phyloP scores from a whole-genome alignment of 2,888 invertebrate species.

The Platerodrilus igneus region DNA sequence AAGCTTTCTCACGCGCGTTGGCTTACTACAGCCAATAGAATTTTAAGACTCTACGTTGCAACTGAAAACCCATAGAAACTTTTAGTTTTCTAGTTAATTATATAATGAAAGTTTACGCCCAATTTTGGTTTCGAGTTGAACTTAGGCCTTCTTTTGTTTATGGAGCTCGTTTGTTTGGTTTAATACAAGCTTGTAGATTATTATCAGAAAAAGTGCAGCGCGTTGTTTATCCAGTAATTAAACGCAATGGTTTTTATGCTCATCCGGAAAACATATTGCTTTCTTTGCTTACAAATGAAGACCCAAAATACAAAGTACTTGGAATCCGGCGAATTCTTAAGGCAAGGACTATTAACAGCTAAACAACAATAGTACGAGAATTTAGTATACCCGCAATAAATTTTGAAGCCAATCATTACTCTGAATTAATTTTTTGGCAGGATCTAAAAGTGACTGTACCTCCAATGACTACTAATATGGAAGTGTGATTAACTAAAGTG shows the following conservation, averaged over 20 bases:
- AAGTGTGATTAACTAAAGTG: neutral
- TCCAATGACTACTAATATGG: constrained; percentile 1
- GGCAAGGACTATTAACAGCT: too few species aligned
- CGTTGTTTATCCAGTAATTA: neutral
- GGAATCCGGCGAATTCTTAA: neutral
- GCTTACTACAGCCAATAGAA: too few species aligned
- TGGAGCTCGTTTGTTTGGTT: too few species aligned
- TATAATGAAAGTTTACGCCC: constrained; percentile 2
- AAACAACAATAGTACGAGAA: neutral
- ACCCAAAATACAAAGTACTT: too few species aligned
- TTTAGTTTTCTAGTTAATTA: neutral
- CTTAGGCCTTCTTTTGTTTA: too few species aligned
- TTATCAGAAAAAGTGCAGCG: neutral
- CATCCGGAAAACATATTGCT: constrained; percentile 4
- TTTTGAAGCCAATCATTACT: constrained; percentile 1
- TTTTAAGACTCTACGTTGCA: neutral
- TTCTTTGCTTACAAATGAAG: neutral
- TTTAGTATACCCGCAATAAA: constrained; percentile 1
- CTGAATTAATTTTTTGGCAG: constrained; percentile 1
- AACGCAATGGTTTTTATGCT: constrained; percentile 6
- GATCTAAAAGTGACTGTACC: neutral
- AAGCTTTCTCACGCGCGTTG: too few species aligned
- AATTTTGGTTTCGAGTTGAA: too few species aligned
- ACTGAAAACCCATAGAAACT: neutral
- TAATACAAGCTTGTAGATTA: too few species aligned